Evolutionary conservation across 2,113 vertebrate genomes (phyloP).

Genomic region (Xenotilapia caudafasciata): DNA sequence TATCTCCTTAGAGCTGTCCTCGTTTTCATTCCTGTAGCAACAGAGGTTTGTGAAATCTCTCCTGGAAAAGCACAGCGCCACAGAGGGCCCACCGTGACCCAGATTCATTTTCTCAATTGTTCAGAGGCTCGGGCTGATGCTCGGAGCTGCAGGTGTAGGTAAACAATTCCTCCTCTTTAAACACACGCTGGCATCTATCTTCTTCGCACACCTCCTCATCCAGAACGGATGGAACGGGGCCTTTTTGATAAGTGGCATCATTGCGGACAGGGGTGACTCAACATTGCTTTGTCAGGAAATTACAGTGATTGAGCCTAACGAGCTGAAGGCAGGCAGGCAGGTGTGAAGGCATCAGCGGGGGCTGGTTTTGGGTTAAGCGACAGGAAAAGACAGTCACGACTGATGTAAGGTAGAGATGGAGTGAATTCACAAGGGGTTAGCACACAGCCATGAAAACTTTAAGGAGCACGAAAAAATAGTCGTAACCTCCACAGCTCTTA

Average conservation of each 20-base stretch:
- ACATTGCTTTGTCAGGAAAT: neutral
- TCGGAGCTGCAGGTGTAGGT: slow-evolving; percentile 19
- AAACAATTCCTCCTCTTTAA: neutral
- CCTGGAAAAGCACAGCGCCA: slow-evolving; percentile 14
- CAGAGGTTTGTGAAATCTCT: slow-evolving; percentile 31
- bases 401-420: neutral
- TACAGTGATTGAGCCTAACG: neutral
- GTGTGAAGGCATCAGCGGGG: neutral
- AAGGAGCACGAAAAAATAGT: neutral
- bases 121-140: neutral
- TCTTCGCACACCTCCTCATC: neutral
- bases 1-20: slow-evolving; percentile 60
- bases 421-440: neutral
- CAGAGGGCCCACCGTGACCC: slow-evolving; percentile 45
- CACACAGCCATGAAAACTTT: neutral
- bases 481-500: neutral
- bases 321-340: neutral
- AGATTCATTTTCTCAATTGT: slow-evolving; percentile 39
- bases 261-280: neutral
- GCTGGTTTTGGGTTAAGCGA: neutral
- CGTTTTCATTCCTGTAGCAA: slow-evolving; percentile 41
- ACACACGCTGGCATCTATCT: neutral
- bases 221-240: neutral
- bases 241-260: neutral
- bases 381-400: neutral